Percentiles rank a stretch among this genome's conserved stretches.
Conservation (phyloP, 2,888 invertebrate genomes). For the Caenorhabditis sulstoni region DNA sequence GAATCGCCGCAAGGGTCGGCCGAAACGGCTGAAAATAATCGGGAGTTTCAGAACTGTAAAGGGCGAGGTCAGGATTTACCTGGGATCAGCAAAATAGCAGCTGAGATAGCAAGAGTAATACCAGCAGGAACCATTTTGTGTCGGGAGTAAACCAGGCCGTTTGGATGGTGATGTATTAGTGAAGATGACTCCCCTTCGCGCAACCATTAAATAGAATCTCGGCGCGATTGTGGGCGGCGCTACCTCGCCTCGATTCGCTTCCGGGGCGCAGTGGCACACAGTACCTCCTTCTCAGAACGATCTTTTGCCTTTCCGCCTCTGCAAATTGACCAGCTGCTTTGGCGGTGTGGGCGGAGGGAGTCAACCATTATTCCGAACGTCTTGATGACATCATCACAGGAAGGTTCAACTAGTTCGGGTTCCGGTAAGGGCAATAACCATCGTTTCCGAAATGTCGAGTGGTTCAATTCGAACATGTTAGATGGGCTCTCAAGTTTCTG, state of each 20-base stretch:
- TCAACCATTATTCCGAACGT: constrained; percentile 34
- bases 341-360: constrained; percentile 33
- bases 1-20: constrained; percentile 63
- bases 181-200: constrained; percentile 52
- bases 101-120: constrained; percentile 34
- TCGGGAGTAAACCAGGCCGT: constrained; percentile 50
- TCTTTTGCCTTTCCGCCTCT: constrained; percentile 50
- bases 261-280: constrained; percentile 58
- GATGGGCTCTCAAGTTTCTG: constrained; percentile 2
- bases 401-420: constrained; percentile 24
- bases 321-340: constrained; percentile 55
- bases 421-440: not conserved
- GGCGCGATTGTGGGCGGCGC: constrained; percentile 39
- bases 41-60: constrained; percentile 3
- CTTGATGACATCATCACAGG: constrained; percentile 28
- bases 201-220: constrained; percentile 59
- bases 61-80: constrained; percentile 7
- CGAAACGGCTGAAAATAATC: constrained; percentile 34
- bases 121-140: constrained; percentile 36
- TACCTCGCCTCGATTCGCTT: constrained; percentile 54
- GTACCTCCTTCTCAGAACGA: constrained; percentile 51
- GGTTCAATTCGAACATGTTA: constrained; percentile 8
- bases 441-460: not conserved
- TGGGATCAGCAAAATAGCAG: constrained; percentile 28
- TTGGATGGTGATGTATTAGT: constrained; percentile 50